Evolutionary conservation across 2,113 vertebrate genomes (phyloP), one percentile per base, ranked within the genome.

Genomic region (Carassius carassius): DNA sequence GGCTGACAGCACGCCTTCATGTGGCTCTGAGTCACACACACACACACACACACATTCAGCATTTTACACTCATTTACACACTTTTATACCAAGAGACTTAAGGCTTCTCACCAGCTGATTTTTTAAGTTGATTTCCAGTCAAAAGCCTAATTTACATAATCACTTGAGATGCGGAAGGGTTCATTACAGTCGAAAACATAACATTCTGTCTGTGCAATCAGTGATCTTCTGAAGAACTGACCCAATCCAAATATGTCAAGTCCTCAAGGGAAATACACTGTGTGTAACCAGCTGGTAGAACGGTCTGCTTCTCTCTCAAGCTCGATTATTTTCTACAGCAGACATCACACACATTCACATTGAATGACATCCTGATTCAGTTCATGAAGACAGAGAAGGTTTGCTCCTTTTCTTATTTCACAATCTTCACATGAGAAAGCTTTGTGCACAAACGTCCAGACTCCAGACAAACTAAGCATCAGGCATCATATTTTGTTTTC

Each of bases 1-100:
- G 98, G 98, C 90, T 99, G 98, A 88, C 97, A 98, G 88, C 98
- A 99, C 4, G 97, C 97, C 94, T 99, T 99, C 98, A 99, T 99
- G 92, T 99, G 98, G 92, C 95, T 97, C 98, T 99, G 63, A 80
- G 29, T 41, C 6, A 37, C 65, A 70, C 8, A 19, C 16, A 65
- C 62, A 67, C 62, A 67, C 14, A 32, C 29, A 67, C 5, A 32
- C 56, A 25, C 14, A 17, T 67, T 67, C 25, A 67, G 29, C 16
- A 32, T 69, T 69, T 19, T 19, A 69, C 29, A 69, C 19, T 69
- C 13, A 11, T 10, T 7, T 29, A 69, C 65, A 35, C 65, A 69
- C 29, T 17, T 67, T 32, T 17, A 67, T 67, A 6, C 29, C 25
- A 67, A 32, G 5, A 17, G 63, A 17, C 7, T 3, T 32, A 2